Evolutionary conservation across 2,797 vertebrate genomes (phyloP), one percentile per base, ranked within the genome.

Genomic region (Clarias fuscus): DNA sequence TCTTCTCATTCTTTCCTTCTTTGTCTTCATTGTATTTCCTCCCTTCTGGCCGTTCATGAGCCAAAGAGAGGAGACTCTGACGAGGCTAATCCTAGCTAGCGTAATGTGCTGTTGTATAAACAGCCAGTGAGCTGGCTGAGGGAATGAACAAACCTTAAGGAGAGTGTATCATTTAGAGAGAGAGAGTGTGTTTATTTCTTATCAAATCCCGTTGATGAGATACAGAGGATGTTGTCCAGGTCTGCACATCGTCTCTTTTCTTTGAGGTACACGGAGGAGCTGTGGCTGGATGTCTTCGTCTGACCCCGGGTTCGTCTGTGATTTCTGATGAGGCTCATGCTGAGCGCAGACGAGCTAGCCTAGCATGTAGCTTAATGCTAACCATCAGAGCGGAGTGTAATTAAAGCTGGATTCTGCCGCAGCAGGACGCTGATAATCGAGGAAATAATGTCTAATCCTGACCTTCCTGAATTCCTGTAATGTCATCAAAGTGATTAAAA

Each of bases 341-440:
- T 48, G 8, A 40, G 37, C 22, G 48, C 5, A 14, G 13, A 33
- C 18, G 64, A 58, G 8, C 10, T 65, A 67, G 43, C 0, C 2
- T 70, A 53, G 61, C 14, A 68, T 15, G 30, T 7, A 48, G 15
- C 7, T 67, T 82, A 76, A 68, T 78, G 40, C 67, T 64, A 79
- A 22, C 30, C 53, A 22, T 15, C 27, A 53, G 65, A 68, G 17
- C 22, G 15, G 40, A 15, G n/a, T 27, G 30, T 43, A 86, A 86
- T 86, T 68, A 86, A 59, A 68, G 71, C 67, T 40, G 84, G 64
- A 78, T 72, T 43, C 65, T 68, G 81, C 58, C n/a, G 4, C 70
- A 43, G 71, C 71, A 20, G 33, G 70, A 64, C 1, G 17, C 83
- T 30, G 40, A 27, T 53, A 18, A 75, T 7, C 24, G 0, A 67